Conservation (phyloP, 2,797 vertebrate species). For the Lates japonicus region DNA sequence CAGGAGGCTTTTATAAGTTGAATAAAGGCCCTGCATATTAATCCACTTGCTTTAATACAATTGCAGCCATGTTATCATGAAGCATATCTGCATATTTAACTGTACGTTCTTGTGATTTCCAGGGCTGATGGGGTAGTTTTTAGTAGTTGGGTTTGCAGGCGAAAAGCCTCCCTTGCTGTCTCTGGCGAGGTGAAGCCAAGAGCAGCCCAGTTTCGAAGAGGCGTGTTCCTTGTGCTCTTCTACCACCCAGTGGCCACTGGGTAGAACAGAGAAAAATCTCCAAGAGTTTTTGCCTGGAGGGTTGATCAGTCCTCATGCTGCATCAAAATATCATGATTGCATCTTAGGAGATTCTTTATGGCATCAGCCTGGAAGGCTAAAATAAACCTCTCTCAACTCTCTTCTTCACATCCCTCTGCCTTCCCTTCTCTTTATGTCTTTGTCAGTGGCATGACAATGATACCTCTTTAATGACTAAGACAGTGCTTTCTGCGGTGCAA, state of each 20-base stretch:
- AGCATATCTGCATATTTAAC: constrained; percentile 45
- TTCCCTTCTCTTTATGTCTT: constrained; percentile 71
- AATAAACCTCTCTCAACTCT: constrained; percentile 72
- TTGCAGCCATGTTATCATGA: constrained; percentile 56
- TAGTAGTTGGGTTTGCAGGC: constrained; percentile 45
- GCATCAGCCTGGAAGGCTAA: constrained; percentile 77
- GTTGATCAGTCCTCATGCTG: constrained; percentile 74
- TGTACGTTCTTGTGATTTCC: constrained; percentile 64
- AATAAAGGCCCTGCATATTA: constrained; percentile 39
- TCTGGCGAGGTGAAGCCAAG: constrained; percentile 52
- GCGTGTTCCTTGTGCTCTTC: constrained; percentile 85
- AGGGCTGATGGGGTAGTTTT: constrained; percentile 57
- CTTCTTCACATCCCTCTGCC: constrained; percentile 68
- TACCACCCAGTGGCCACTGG: constrained; percentile 85
- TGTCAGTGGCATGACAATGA: constrained; percentile 83
- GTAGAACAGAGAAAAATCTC: constrained; percentile 61
- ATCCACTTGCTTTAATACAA: constrained; percentile 34
- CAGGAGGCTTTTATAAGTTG: constrained; percentile 33
- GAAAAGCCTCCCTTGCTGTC: constrained; percentile 43
- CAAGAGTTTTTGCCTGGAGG: constrained; percentile 63
- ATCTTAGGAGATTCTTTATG: constrained; percentile 80
- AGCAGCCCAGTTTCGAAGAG: constrained; percentile 48
- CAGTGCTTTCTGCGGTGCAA: constrained; percentile 81
- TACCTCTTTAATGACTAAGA: constrained; percentile 83
- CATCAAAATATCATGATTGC: constrained; percentile 82